A percentile compares a stretch with the other conserved stretches of the same genome.
phyloP scores from a whole-genome alignment of 2,113 vertebrate genomes.

The Campylomormyrus numenius region DNA sequence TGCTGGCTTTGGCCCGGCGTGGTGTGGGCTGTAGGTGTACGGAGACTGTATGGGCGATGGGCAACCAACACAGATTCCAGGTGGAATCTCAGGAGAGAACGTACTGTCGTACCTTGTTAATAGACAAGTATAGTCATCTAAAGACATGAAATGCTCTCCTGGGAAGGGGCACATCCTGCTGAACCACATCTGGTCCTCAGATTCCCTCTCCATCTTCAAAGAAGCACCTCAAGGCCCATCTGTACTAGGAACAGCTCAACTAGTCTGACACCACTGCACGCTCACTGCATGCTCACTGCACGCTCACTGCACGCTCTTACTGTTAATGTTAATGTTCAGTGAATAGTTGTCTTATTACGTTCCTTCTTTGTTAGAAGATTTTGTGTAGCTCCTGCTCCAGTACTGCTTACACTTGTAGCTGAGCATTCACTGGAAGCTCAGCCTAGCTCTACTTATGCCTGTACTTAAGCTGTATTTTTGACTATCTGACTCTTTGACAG shows the following conservation, averaged over 20 bases:
- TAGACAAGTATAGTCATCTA: not conserved
- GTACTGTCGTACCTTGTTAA: not conserved
- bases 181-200: not conserved
- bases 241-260: not conserved
- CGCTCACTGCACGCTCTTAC: not conserved
- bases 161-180: not conserved
- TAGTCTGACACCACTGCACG: not conserved
- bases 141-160: not conserved
- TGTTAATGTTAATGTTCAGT: not conserved
- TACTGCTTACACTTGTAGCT: not conserved
- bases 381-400: not conserved
- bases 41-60: not conserved
- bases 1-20: not conserved
- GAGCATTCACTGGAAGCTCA: not conserved
- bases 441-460: not conserved
- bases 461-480: no score
- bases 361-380: not conserved
- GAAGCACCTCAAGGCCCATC: not conserved
- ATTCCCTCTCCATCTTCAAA: not conserved
- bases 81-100: not conserved
- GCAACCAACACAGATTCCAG: not conserved
- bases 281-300: not conserved
- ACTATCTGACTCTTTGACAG: no score
- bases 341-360: not conserved
- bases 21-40: not conserved